These are phyloP conservation scores for Hydra vulgaris DNA, from an alignment of 30 jellyfish, hydroid and myxozoan species.

Conservation along the genomic window DNA sequence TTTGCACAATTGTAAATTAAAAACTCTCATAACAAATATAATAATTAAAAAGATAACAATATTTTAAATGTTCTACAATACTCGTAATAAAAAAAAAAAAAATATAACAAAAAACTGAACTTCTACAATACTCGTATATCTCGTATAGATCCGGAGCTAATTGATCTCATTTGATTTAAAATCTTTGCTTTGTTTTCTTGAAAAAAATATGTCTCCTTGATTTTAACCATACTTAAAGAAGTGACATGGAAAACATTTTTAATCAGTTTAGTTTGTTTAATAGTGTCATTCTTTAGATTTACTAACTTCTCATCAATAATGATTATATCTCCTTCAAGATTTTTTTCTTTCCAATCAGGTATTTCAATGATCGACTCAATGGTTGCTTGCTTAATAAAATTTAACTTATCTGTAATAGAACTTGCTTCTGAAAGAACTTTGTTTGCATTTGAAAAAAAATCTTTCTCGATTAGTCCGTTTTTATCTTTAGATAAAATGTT, in stretches of 20 bases:
- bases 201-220: conserved; percentile 12
- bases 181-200: conserved; percentile 8
- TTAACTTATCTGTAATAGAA: not conserved
- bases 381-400: not conserved
- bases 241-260: conserved; percentile 15
- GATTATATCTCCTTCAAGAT: conserved; percentile 28
- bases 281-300: conserved; percentile 10
- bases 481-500: conserved; percentile 14
- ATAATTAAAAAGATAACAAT: no score
- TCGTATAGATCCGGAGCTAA: not conserved
- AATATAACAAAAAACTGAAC: no score
- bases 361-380: not conserved
- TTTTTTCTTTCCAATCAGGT: conserved; percentile 23
- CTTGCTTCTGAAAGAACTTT: not conserved
- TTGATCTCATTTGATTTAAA: conserved; percentile 7
- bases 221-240: conserved; percentile 19
- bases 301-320: conserved; percentile 11
- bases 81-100: no score
- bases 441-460: not conserved
- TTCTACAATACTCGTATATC: not conserved
- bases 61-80: no score
- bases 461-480: not conserved
- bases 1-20: no score
- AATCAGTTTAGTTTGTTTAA: conserved; percentile 7
- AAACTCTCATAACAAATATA: no score